Conservation (phyloP, 2,113 vertebrate genomes). For the Narcine bancroftii region DNA sequence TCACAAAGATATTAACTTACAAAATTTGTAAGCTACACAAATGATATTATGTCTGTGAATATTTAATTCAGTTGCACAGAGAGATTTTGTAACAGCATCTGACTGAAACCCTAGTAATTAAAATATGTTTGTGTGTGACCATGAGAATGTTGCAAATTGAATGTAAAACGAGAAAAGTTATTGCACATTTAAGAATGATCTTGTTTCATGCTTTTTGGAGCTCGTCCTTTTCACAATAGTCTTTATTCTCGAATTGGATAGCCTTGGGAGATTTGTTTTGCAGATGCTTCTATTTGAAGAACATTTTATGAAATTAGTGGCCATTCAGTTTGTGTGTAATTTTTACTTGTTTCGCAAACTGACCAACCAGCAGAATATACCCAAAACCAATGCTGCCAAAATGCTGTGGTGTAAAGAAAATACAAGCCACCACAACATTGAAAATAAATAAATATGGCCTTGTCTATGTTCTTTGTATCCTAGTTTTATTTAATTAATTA, state of each 20-base stretch:
- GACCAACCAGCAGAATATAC: neutral
- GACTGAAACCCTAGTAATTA: constrained; percentile 15
- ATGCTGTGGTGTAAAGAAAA: constrained; percentile 8
- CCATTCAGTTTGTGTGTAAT: neutral
- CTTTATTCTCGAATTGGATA: neutral
- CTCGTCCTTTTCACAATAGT: neutral
- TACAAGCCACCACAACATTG: neutral
- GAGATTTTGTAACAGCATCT: constrained; percentile 1
- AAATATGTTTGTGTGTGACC: constrained; percentile 23
- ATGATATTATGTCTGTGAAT: constrained; percentile 14
- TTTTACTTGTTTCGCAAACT: neutral
- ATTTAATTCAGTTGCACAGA: neutral
- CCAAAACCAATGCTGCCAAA: neutral
- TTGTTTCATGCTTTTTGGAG: constrained; percentile 7
- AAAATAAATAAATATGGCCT: neutral
- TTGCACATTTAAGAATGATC: constrained; percentile 23
- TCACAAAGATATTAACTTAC: neutral
- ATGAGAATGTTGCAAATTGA: constrained; percentile 27
- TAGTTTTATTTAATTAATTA: neutral
- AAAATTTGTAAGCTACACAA: neutral
- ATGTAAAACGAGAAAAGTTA: constrained; percentile 24
- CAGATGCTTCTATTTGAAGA: neutral
- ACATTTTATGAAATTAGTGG: constrained; percentile 5
- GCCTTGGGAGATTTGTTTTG: neutral
- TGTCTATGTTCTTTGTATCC: neutral